Evolutionary conservation across 2,888 invertebrate genomes (phyloP), one percentile per base, ranked within the genome.

Genomic region (Marasmarcha lunaedactyla): DNA sequence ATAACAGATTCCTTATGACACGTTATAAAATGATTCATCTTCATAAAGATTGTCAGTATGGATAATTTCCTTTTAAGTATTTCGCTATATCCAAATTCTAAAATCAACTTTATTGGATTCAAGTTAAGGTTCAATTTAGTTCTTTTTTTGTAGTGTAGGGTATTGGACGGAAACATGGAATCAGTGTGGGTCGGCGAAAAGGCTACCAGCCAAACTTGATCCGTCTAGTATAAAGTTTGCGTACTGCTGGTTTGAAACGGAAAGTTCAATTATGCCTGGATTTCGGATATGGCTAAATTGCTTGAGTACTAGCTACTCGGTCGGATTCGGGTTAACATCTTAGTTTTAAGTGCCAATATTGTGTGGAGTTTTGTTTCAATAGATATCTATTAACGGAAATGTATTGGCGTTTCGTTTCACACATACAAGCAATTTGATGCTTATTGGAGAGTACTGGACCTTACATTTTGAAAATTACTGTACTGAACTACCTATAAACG

Each of bases 301-400:
- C 69, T 68, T 76, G 63, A 79, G 77, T 77, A 77, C 72, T 67
- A 59, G 58, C 59, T 56, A 59, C 59, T 59, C 68, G 71, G 73
- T 72, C 62, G 55, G 30, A 30, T 30, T 30, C 11, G 30, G 57
- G 51, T 63, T 63, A 67, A 66, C 63, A 66, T 57, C 57, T 63
- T 43, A 51, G 52, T 54, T 57, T 55, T 55, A 11, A 30, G 30
- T 11, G 20, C 20, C 20, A 20, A 30, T 30, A 30, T 30, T 30
- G 30, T 30, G 10, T 30, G 30, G 30, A 7, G 5, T 25, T 6
- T 25, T 25, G 25, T 25, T 25, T 25, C 25, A 25, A 25, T 25
- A 6, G 25, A 25, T 5, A 25, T 25, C 25, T 5, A 9, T 25
- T 25, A 25, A 9, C 9, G 9, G 25, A 5, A n/a, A n/a, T n/a